phyloP scores from a whole-genome alignment of 2,888 invertebrate genomes.

The Ptychoptera contaminata region DNA sequence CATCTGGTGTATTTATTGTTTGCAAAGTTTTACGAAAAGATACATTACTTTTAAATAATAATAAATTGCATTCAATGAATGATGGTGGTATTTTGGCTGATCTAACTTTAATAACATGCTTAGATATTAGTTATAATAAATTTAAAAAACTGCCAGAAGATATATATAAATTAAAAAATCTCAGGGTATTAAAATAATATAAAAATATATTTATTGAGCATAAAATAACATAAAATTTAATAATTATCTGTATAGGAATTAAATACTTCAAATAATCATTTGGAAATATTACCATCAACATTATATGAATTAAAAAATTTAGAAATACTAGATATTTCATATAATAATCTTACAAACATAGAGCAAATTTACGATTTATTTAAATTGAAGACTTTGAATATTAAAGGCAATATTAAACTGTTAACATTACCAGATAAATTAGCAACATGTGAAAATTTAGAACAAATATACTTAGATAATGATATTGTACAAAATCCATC shows the following conservation, averaged over 20 bases:
- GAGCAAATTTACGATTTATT: constrained; percentile 28
- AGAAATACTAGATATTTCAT: constrained; percentile 50
- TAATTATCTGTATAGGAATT: constrained; percentile 58
- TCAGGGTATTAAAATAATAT: constrained; percentile 36
- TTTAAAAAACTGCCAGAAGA: constrained; percentile 47
- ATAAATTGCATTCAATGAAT: constrained; percentile 48
- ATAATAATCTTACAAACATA: constrained; percentile 44
- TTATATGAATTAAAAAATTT: constrained; percentile 47
- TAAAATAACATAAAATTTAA: no score
- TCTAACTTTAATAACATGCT: constrained; percentile 44
- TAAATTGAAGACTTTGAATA: constrained; percentile 41
- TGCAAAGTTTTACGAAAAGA: constrained; percentile 73
- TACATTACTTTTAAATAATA: constrained; percentile 46
- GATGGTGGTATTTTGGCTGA: constrained; percentile 59
- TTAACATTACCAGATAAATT: constrained; percentile 46
- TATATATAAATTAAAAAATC: constrained; percentile 44
- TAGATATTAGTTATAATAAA: constrained; percentile 51
- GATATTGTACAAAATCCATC: constrained; percentile 50
- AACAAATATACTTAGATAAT: constrained; percentile 43
- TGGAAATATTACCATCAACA: constrained; percentile 51
- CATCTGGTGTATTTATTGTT: constrained; percentile 60
- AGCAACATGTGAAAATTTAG: constrained; percentile 45
- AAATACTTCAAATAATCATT: constrained; percentile 53
- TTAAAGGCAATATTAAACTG: constrained; percentile 42
- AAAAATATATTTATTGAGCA: no score